Evolutionary conservation across 2,797 vertebrate genomes (phyloP), one percentile per base, ranked within the genome.

Genomic region (Sebastes jordani): DNA sequence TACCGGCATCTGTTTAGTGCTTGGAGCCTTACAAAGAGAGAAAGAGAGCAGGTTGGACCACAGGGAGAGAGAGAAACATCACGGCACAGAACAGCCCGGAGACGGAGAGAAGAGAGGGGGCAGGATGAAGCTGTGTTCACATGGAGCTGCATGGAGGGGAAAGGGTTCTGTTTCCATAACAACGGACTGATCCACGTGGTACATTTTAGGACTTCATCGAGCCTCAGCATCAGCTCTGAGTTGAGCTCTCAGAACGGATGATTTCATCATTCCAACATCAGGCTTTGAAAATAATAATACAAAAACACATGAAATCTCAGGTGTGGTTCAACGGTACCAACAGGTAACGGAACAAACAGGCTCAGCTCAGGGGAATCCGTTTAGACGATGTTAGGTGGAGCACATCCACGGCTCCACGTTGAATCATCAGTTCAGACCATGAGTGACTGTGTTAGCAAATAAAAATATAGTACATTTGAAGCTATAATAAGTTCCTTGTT

Each of bases 151-250:
- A 42, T 76, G 49, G 22, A 86, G 76, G 75, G 22, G 42, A 68
- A 59, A 56, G n/a, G 36, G 18, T 23, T 69, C 36, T 74, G 90
- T 93, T 93, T 86, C 90, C 86, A 93, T 90, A 83, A 87, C 89
- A 89, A 91, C 86, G 32, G 68, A 38, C 46, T 1, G 6, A 67
- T 66, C 60, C 58, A 67, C 5, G 30, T 60, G 55, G 22, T 76
- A 63, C 82, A 52, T 64, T 60, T 75, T 70, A 72, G 78, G 81
- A 69, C 70, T 56, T 66, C 14, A 30, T 72, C 70, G 4, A 29
- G 69, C 67, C 27, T 2, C 38, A 20, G 63, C 69, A 67, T 68
- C 72, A 29, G 27, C 46, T 74, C 71, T 67, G 63, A 18, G 56
- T 29, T 8, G 13, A 79, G 36, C 73, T 80, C n/a, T 72, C 59